These are phyloP conservation scores for Drosophila prolongata DNA, from an alignment of 2,888 invertebrate genomes.

Conservation along the genomic window DNA sequence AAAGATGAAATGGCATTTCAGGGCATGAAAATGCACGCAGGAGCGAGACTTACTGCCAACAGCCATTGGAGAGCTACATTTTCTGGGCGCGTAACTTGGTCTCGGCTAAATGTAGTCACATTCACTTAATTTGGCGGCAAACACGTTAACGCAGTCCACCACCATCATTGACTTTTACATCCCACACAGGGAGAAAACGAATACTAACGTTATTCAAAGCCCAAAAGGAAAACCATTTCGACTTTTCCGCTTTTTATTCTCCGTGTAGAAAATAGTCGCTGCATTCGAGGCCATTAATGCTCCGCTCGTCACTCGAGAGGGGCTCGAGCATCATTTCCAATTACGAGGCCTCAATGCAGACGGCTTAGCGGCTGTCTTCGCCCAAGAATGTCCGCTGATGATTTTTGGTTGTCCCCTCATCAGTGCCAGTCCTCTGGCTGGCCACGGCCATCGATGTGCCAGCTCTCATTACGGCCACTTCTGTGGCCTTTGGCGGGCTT, in stretches of 20 bases:
- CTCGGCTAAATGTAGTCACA: slow-evolving; percentile 67
- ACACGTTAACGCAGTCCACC: slow-evolving; percentile 51
- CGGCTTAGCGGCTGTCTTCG: slow-evolving; percentile 42
- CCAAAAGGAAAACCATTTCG: not conserved
- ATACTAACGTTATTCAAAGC: not conserved
- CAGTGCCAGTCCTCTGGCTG: slow-evolving; percentile 9
- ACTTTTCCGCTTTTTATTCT: slow-evolving; percentile 13
- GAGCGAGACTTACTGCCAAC: slow-evolving; percentile 8
- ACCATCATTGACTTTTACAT: slow-evolving; percentile 38
- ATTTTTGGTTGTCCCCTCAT: slow-evolving; percentile 54
- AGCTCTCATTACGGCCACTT: slow-evolving; percentile 52
- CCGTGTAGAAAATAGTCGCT: slow-evolving; percentile 16
- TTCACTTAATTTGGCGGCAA: slow-evolving; percentile 71
- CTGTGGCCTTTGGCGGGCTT: slow-evolving; percentile 37
- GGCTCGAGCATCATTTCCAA: slow-evolving; percentile 74
- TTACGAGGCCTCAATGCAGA: slow-evolving; percentile 47
- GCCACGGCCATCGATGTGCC: slow-evolving; percentile 57
- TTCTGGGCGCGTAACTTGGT: slow-evolving; percentile 25
- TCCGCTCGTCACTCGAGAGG: slow-evolving; percentile 61
- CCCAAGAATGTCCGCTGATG: slow-evolving; percentile 58
- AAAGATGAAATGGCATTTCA: slow-evolving; percentile 83
- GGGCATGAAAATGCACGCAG: slow-evolving; percentile 53
- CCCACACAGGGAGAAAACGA: slow-evolving; percentile 4
- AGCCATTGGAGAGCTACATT: slow-evolving; percentile 43
- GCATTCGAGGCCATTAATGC: slow-evolving; percentile 52